phyloP scores from a whole-genome alignment of 2,113 vertebrate genomes.

The Hippocampus mohnikei region DNA sequence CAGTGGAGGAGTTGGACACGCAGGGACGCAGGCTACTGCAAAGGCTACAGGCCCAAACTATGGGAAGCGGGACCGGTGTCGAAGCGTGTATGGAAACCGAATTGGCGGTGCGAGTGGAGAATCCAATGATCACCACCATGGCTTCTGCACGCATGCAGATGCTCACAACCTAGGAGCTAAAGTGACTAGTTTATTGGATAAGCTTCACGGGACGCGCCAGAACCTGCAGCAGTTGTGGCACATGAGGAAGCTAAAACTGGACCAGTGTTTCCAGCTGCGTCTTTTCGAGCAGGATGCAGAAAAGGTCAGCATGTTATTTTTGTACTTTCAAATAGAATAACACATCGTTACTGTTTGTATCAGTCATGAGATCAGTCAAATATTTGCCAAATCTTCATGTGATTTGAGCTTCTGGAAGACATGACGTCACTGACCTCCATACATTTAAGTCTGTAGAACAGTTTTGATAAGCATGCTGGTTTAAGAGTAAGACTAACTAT shows the following conservation, averaged over 20 bases:
- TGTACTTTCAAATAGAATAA: not conserved
- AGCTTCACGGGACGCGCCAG: constrained; percentile 90
- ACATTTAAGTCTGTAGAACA: constrained; percentile 25
- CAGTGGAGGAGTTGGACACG: constrained; percentile 89
- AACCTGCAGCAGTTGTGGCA: constrained; percentile 99
- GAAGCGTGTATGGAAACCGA: constrained; percentile 54
- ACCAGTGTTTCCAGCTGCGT: constrained; percentile 97
- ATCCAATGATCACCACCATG: constrained; percentile 81
- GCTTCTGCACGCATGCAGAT: constrained; percentile 66
- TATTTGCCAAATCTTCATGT: not conserved
- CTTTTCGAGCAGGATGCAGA: constrained; percentile 98
- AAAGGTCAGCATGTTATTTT: constrained; percentile 76
- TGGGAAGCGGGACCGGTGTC: constrained; percentile 36
- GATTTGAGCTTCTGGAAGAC: constrained; percentile 10
- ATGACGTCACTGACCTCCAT: constrained; percentile 16
- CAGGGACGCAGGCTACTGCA: constrained; percentile 93
- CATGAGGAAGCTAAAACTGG: constrained; percentile 91
- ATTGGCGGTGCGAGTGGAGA: constrained; percentile 61
- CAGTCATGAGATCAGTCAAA: not conserved
- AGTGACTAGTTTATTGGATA: constrained; percentile 90
- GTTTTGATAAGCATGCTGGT: constrained; percentile 19
- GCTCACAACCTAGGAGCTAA: constrained; percentile 88
- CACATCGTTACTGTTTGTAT: not conserved
- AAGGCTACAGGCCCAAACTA: constrained; percentile 78
- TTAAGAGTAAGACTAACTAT: constrained; percentile 5